Percentiles rank a stretch among this genome's conserved stretches.
phyloP scores from a whole-genome alignment of 2,888 invertebrate species.

The Mythimna loreyi region DNA sequence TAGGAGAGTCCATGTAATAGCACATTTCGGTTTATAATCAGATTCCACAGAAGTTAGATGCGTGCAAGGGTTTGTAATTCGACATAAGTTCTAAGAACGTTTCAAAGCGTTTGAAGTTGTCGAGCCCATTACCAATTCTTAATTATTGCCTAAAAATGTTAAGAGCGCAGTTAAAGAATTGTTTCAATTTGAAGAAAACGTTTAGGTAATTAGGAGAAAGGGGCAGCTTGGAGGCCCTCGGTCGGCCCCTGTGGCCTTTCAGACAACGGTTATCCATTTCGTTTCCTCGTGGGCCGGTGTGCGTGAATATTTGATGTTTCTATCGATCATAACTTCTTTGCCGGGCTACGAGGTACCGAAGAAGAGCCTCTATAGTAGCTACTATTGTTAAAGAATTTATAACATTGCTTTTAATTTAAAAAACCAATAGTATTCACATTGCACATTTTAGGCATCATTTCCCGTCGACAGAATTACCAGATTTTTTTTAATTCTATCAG shows the following conservation, averaged over 20 bases:
- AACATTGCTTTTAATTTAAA: not conserved
- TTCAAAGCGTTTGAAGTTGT: conserved; percentile 43
- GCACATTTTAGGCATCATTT: not conserved
- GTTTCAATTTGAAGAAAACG: conserved; percentile 70
- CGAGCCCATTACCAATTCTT: conserved; percentile 45
- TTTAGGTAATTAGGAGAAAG: conserved; percentile 78
- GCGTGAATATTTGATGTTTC: conserved; percentile 88
- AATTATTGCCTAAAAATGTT: conserved; percentile 58
- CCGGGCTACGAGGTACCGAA: conserved; percentile 67
- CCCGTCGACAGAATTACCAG: not conserved
- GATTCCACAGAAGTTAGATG: conserved; percentile 34
- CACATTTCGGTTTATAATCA: conserved; percentile 1
- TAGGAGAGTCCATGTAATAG: not conserved
- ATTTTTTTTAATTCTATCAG: not conserved
- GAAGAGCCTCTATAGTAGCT: conserved; percentile 43
- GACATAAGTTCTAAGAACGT: conserved; percentile 50
- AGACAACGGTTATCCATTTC: conserved; percentile 85
- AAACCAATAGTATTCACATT: not conserved
- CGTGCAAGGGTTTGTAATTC: conserved; percentile 43
- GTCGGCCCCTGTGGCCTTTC: conserved; percentile 84
- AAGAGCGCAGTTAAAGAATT: conserved; percentile 59
- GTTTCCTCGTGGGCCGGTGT: conserved; percentile 81
- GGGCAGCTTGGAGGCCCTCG: conserved; percentile 72
- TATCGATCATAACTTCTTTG: conserved; percentile 90
- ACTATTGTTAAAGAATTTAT: conserved; percentile 25